Base-by-base conservation (phyloP, 2,797 vertebrate genomes). In the Diplodus sargus region DNA sequence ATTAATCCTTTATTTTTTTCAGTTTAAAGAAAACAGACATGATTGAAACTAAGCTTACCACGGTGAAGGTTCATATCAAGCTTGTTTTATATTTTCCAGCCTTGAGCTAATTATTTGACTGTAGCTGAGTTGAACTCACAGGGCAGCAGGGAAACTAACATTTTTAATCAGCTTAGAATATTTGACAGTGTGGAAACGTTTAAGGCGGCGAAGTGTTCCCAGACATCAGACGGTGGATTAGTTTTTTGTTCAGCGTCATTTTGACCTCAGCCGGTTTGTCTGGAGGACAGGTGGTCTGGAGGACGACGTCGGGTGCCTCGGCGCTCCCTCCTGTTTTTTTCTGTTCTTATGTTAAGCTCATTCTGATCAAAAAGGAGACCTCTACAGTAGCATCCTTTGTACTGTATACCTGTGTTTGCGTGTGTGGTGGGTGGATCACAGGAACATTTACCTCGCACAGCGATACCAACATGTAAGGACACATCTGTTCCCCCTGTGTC, bases 401-500 rank as follows among this genome's bases (percentile, higher is more conserved):
- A n/a, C 54, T 80, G 53, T 54, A 47, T 22, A 18, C 52, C 22
- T 3, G 56, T 60, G 25, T 67, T 47, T 59, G 5, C 52, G 65
- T 20, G 22, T 58, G 65, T 23, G 64, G 25, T 48, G 30, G 2
- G 17, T 17, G 76, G 79, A 79, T 87, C 81, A 74, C 25, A 0
- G 22, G 3, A 56, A 61, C 66, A 69, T 87, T 79, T 60, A 71
- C 61, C 49, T 83, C 69, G 75, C 65, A 79, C 81, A 39, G 62
- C 62, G 62, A 3, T 15, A 15, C 13, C 71, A 57, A 62, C 82
- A 58, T 64, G 70, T 69, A 47, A 67, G 78, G 72, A 73, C 79
- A 70, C 89, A 79, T 89, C 78, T 86, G 86, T 68, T 84, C 54
- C 22, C 39, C 2, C 28, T 0, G 43, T 4, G 3, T 85, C 78